phyloP scores from a whole-genome alignment of 2,797 vertebrate genomes.

The Cryptoprocta ferox region DNA sequence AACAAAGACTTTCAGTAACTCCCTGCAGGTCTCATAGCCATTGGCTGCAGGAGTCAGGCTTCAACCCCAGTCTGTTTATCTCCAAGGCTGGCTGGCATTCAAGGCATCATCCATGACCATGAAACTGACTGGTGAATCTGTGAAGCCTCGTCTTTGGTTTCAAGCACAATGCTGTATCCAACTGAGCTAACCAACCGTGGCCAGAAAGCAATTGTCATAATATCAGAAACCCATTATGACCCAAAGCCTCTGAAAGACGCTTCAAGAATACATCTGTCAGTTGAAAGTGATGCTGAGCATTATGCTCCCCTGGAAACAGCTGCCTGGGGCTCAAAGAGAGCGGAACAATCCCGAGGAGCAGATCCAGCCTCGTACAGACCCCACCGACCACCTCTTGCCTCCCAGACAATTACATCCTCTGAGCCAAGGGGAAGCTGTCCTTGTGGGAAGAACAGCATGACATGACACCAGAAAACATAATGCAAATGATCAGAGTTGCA shows the following conservation, averaged over 20 bases:
- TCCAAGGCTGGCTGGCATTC: neutral
- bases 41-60: neutral
- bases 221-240: constrained; percentile 54
- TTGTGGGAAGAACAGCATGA: neutral
- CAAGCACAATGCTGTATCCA: neutral
- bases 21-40: neutral
- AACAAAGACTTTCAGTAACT: neutral
- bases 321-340: neutral
- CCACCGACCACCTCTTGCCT: neutral
- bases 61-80: neutral
- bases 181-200: neutral
- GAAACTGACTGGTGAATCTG: neutral
- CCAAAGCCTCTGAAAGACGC: neutral
- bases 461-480: neutral
- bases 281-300: neutral
- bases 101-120: neutral
- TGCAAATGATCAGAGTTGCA: neutral
- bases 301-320: constrained; percentile 7
- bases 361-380: neutral
- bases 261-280: neutral
- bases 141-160: constrained; percentile 35
- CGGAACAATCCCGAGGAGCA: neutral
- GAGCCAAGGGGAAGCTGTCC: neutral
- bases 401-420: neutral
- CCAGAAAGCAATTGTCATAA: constrained; percentile 34